Percentiles rank a stretch among this genome's conserved stretches.
Evolutionary conservation across 2,797 vertebrate species (phyloP).

Genomic region (Otolemur crassicaudatus): DNA sequence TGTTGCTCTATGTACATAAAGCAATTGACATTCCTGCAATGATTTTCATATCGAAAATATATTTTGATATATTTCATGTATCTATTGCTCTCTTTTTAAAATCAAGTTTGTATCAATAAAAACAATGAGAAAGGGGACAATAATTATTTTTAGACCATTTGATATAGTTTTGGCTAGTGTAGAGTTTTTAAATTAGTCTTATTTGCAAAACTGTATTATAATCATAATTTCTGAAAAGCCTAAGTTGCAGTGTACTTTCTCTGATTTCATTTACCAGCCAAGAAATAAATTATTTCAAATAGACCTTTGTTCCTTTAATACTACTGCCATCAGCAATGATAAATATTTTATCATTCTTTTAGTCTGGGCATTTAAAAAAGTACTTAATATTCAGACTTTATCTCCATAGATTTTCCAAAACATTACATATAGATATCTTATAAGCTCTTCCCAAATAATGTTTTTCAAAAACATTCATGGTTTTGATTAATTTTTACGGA

Average conservation of each 20-base stretch:
- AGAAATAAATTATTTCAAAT: neutral
- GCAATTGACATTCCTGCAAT: neutral
- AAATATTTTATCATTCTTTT: slow-evolving; percentile 9
- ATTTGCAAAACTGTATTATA: neutral
- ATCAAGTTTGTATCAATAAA: neutral
- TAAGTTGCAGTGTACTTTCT: slow-evolving; percentile 10
- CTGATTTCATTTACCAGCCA: neutral
- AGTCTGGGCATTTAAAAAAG: neutral
- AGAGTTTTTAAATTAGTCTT: neutral
- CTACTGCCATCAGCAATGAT: neutral
- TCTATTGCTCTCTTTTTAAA: too few relatives aligned
- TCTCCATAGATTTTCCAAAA: slow-evolving; percentile 31
- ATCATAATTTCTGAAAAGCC: slow-evolving; percentile 3
- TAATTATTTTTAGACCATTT: neutral
- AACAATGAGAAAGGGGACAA: neutral
- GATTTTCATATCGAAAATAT: neutral
- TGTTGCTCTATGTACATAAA: neutral
- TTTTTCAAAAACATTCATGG: neutral
- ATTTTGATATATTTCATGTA: too few relatives aligned
- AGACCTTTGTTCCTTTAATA: neutral
- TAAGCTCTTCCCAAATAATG: neutral
- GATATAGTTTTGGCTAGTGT: neutral
- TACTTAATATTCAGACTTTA: neutral
- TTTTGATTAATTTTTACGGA: neutral
- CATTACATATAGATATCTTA: neutral